Evolutionary conservation across 2,113 vertebrate species (phyloP), one percentile per base, ranked within the genome.

Genomic region (Amphiprion percula): DNA sequence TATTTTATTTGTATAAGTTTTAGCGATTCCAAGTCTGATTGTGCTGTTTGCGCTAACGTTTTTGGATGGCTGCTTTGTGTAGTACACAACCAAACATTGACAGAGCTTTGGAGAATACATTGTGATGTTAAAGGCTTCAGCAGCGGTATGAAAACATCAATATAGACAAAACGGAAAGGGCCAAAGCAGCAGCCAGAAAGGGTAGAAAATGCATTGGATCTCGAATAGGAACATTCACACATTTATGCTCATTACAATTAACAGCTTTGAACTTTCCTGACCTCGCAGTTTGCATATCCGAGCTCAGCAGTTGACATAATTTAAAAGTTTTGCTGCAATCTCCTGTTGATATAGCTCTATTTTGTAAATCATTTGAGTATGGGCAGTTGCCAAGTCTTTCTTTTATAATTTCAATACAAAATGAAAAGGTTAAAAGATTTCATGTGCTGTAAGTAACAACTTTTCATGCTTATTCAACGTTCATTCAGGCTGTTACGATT

Each of bases 1-100:
- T 53, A 30, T 65, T 75, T 41, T 21, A 37, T 63, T 77, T 47
- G 26, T 56, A 21, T 39, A 46, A 50, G n/a, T 33, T 60, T 70
- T 4, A 46, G 23, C 56, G n/a, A 61, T 65, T 59, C 10, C 19
- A 44, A 24, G 28, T 63, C 37, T 49, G 19, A 19, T 52, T 19
- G 37, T 28, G 58, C 14, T 16, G 24, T 79, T 75, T 21, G n/a
- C 54, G 5, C 10, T 2, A 14, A 52, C 54, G 12, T 24, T 21
- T 56, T 62, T 72, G 23, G 33, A 50, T 24, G 11, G 0, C 0
- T 19, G 33, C 12, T 15, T 44, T 14, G 41, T 44, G 41, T 12
- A 4, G 41, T 44, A 4, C 14, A 44, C 41, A 44, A 44, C 41
- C 11, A 14, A 44, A 44, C 41, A 44, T 44, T 3, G 12, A 44